Percentiles rank a stretch among this genome's conserved stretches.
Conservation (phyloP, 2,797 vertebrate genomes). For the Myripristis jacobus region DNA sequence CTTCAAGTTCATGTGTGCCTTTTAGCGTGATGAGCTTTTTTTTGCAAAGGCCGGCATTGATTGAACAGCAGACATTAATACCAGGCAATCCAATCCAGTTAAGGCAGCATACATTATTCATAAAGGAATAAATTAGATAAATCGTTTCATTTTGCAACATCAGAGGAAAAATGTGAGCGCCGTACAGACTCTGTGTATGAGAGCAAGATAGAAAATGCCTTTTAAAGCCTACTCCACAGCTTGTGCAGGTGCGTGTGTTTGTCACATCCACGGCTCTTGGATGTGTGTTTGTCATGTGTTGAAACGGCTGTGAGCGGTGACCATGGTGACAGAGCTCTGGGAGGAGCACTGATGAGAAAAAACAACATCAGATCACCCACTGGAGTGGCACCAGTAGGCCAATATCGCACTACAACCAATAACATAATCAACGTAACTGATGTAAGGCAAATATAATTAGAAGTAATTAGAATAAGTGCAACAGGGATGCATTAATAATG, state of each 20-base stretch:
- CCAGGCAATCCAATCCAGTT: conserved; percentile 66
- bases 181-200: conserved; percentile 13
- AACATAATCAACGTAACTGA: neutral
- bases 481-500: conserved; percentile 11
- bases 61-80: conserved; percentile 50
- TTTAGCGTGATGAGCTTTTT: conserved; percentile 33
- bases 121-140: conserved; percentile 74
- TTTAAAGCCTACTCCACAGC: conserved; percentile 16
- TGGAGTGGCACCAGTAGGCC: conserved; percentile 18
- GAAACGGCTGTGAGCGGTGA: conserved; percentile 56
- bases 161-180: conserved; percentile 34
- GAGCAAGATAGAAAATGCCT: conserved; percentile 37
- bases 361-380: conserved; percentile 52
- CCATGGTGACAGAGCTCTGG: conserved; percentile 77
- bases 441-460: conserved; percentile 27
- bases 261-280: conserved; percentile 64
- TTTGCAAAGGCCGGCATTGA: conserved; percentile 50
- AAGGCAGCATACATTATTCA: conserved; percentile 76
- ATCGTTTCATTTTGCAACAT: conserved; percentile 57
- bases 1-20: conserved; percentile 19
- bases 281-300: conserved; percentile 72
- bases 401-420: conserved; percentile 24
- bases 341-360: conserved; percentile 69
- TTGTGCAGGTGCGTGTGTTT: conserved; percentile 64
- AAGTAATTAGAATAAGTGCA: neutral